These are phyloP conservation scores for Nyctereutes procyonoides DNA, from an alignment of 2,113 vertebrate species.

Conservation along the genomic window DNA sequence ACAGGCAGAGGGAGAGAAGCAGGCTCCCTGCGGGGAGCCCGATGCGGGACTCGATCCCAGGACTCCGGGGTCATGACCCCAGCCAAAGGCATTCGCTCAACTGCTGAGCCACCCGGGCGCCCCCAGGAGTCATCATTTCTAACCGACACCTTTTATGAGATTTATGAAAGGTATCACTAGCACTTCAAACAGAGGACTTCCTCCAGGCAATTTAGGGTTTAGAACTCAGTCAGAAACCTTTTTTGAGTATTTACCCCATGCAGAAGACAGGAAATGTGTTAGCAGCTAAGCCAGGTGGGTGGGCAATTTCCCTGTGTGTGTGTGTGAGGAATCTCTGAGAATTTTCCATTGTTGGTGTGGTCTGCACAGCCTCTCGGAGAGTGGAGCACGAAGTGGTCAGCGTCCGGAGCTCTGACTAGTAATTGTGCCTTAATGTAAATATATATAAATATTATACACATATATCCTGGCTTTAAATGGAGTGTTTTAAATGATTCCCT, in stretches of 20 bases:
- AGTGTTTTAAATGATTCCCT: constrained; percentile 49
- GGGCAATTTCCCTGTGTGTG: background rate
- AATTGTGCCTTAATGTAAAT: constrained; percentile 61
- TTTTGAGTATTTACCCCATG: background rate
- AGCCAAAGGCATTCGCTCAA: too few species aligned
- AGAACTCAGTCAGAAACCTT: background rate
- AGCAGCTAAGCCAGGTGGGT: background rate
- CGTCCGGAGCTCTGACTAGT: background rate
- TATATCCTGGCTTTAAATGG: constrained; percentile 56
- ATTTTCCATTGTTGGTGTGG: background rate
- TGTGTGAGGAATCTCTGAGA: background rate
- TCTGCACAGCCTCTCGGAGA: background rate
- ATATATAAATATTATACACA: constrained; percentile 26
- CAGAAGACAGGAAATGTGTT: background rate
- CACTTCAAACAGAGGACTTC: background rate
- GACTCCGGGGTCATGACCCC: too few species aligned
- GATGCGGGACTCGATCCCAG: too few species aligned
- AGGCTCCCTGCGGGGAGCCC: too few species aligned
- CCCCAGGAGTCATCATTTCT: background rate
- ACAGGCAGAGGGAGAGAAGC: too few species aligned
- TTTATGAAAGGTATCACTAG: background rate
- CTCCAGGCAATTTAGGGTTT: background rate
- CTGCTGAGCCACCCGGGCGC: too few species aligned
- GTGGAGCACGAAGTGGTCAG: background rate
- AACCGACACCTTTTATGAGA: background rate